These are phyloP conservation scores for Drosophila mimetica DNA, from an alignment of 2,888 invertebrate genomes.

Conservation along the genomic window DNA sequence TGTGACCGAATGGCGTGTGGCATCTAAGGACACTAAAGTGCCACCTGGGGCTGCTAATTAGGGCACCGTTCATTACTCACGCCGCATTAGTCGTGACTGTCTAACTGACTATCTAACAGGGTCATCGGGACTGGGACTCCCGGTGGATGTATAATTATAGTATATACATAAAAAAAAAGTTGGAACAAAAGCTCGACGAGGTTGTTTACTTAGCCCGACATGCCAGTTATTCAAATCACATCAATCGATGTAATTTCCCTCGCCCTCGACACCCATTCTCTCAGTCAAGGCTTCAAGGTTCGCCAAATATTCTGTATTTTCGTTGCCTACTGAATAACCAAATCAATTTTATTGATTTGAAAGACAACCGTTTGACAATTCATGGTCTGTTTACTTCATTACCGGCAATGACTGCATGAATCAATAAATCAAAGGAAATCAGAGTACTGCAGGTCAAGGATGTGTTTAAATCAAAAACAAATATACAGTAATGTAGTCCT, in stretches of 20 bases:
- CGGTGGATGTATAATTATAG: constrained; percentile 18
- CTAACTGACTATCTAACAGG: constrained; percentile 52
- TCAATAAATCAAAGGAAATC: constrained; percentile 18
- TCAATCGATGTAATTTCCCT: constrained; percentile 34
- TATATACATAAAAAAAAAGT: constrained; percentile 11
- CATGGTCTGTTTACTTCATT: constrained; percentile 28
- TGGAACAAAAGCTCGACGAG: constrained; percentile 15
- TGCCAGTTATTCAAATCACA: constrained; percentile 38
- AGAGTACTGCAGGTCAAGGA: background rate
- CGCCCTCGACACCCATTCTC: constrained; percentile 15
- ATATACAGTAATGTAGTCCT: background rate
- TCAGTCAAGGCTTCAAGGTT: constrained; percentile 10
- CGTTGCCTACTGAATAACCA: constrained; percentile 9
- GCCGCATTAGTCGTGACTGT: constrained; percentile 45
- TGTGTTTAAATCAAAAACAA: background rate
- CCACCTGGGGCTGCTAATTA: constrained; percentile 58
- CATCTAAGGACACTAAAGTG: constrained; percentile 41
- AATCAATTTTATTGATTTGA: constrained; percentile 40
- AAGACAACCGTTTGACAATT: constrained; percentile 25
- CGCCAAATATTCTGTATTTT: constrained; percentile 5
- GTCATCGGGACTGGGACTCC: constrained; percentile 45
- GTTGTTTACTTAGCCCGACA: constrained; percentile 11
- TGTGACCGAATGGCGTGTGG: constrained; percentile 40
- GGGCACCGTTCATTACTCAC: constrained; percentile 43
- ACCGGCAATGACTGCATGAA: constrained; percentile 9